Conservation (phyloP, 1,140 invertebrate species). For the Heliconius hermathena region DNA sequence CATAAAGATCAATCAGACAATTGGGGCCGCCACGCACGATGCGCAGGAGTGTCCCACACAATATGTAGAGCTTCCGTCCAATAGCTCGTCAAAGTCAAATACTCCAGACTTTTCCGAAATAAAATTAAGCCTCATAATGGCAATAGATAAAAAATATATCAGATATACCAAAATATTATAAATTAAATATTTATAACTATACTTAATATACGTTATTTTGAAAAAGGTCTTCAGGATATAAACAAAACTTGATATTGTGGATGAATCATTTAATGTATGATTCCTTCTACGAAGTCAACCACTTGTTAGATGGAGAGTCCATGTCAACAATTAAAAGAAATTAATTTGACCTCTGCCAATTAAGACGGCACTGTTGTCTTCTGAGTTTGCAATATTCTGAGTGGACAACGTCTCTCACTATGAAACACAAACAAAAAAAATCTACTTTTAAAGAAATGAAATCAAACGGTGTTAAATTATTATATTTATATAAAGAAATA, state of each 20-base stretch:
- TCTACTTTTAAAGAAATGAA: not conserved
- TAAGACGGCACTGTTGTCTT: conserved; percentile 42
- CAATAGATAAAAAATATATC: not conserved
- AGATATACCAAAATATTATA: conserved; percentile 2
- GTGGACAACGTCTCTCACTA: not conserved
- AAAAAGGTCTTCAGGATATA: not conserved
- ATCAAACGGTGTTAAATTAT: not conserved
- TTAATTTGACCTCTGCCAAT: conserved; percentile 76
- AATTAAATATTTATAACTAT: not conserved
- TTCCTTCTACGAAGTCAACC: conserved; percentile 48
- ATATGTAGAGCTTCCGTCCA: conserved; percentile 63
- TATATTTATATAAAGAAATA: not conserved
- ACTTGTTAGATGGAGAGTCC: conserved; percentile 30
- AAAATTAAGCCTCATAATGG: not conserved
- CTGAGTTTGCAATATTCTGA: conserved; percentile 22
- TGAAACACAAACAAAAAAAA: not conserved
- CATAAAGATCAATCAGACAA: conserved; percentile 80
- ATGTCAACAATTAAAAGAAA: conserved; percentile 67
- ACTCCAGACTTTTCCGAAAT: conserved; percentile 11
- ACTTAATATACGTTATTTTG: not conserved
- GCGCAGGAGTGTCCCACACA: conserved; percentile 74
- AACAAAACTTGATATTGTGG: not conserved
- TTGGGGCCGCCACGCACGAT: conserved; percentile 71
- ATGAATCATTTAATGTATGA: conserved; percentile 26
- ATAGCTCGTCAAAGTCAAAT: conserved; percentile 46